Evolutionary conservation across 2,888 invertebrate genomes (phyloP).

Genomic region (Brenthis hecate): DNA sequence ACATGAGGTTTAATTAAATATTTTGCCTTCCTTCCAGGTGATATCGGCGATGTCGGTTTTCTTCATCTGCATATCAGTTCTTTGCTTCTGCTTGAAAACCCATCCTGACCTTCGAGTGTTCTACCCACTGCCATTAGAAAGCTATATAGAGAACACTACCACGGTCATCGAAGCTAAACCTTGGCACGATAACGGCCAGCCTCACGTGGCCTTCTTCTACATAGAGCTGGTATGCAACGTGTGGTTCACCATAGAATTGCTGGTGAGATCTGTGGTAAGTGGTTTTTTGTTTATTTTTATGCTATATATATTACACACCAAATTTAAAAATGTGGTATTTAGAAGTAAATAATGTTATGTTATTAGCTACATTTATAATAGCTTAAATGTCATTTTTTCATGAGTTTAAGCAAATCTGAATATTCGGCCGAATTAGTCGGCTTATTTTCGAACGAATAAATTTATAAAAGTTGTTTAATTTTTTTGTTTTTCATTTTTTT

Average conservation of each 20-base stretch:
- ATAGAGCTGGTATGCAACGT: slow-evolving; percentile 96
- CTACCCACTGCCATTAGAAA: slow-evolving; percentile 48
- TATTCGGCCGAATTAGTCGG: too few relatives aligned
- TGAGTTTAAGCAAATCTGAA: too few relatives aligned
- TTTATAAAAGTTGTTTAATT: too few relatives aligned
- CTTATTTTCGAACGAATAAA: too few relatives aligned
- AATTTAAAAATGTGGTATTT: too few relatives aligned
- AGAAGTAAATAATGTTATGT: too few relatives aligned
- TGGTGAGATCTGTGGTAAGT: slow-evolving; percentile 93
- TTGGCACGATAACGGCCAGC: slow-evolving; percentile 82
- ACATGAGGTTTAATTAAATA: background rate
- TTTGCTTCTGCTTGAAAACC: slow-evolving; percentile 98
- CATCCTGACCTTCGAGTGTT: slow-evolving; percentile 92
- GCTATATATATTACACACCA: too few relatives aligned
- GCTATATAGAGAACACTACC: slow-evolving; percentile 45
- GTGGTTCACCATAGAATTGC: slow-evolving; percentile 97
- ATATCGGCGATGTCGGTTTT: slow-evolving; percentile 96
- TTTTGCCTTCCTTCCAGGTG: slow-evolving; percentile 82
- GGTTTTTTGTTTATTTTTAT: background rate
- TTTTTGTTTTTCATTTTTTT: too few relatives aligned
- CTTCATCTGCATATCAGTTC: slow-evolving; percentile 97
- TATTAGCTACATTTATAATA: too few relatives aligned
- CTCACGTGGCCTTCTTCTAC: slow-evolving; percentile 92
- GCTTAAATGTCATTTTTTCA: too few relatives aligned
- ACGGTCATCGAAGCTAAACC: slow-evolving; percentile 49